These are phyloP conservation scores for Drosophila athabasca DNA, from an alignment of 1,140 invertebrate genomes.

Conservation along the genomic window DNA sequence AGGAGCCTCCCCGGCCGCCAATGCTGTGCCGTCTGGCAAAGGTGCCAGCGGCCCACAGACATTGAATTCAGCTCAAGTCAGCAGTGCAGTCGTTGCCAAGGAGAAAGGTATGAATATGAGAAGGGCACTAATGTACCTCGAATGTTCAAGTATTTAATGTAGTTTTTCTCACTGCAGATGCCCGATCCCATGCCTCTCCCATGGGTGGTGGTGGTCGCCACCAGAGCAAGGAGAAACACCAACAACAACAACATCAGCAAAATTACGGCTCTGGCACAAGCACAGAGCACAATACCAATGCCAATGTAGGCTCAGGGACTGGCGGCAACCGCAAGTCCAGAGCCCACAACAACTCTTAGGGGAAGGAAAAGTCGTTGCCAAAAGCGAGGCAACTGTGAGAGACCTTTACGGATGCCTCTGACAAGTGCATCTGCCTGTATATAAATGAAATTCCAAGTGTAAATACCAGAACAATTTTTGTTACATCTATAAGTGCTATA, in stretches of 20 bases:
- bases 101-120: conserved; percentile 52
- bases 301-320: conserved; percentile 42
- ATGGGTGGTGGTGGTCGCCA: conserved; percentile 41
- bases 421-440: conserved; percentile 55
- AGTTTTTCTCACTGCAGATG: conserved; percentile 29
- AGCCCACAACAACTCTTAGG: conserved; percentile 60
- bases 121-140: not conserved
- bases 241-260: conserved; percentile 50
- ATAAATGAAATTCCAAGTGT: conserved; percentile 74
- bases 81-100: conserved; percentile 39
- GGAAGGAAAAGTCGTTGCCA: conserved; percentile 35
- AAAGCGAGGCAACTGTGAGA: conserved; percentile 50
- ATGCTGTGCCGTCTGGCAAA: conserved; percentile 37
- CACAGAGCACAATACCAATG: conserved; percentile 59
- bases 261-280: conserved; percentile 50
- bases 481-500: conserved; percentile 77
- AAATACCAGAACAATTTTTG: conserved; percentile 72
- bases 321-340: conserved; percentile 67
- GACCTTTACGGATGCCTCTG: conserved; percentile 38
- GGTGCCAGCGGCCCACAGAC: conserved; percentile 19
- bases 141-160: not conserved
- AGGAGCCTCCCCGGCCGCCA: conserved; percentile 17
- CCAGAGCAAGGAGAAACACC: conserved; percentile 69
- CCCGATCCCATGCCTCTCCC: conserved; percentile 59
- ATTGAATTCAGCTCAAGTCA: conserved; percentile 24